Evolutionary conservation across 2,888 invertebrate genomes (phyloP), one percentile per base, ranked within the genome.

Genomic region (Gisinianus flammeolus): DNA sequence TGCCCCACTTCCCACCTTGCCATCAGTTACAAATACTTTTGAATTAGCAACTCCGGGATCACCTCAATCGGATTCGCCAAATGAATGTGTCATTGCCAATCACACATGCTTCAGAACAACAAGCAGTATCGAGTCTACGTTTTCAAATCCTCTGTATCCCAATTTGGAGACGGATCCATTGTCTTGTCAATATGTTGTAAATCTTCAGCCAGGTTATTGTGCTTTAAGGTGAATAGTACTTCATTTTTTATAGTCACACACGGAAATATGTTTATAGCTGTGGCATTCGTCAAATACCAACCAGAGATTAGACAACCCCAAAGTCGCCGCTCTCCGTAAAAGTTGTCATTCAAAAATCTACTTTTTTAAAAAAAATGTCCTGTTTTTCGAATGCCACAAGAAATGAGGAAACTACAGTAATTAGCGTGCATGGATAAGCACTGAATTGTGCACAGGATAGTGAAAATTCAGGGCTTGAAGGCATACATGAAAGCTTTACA

Each of bases 101-200:
- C 12, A 6, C 16, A 28, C 62, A 24, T 64, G 62, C 22, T 44
- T 5, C 8, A 44, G 28, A 22, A 5, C 52, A 1, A 76, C 76
- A 26, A 80, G 82, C 44, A 78, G 69, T 12, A 58, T 54, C 19
- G 35, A 74, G 2, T 81, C 81, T 19, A 33, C 31, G 6, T 84
- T 83, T 44, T 26, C 68, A 24, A 84, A 83, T 73, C 84, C 84
- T 19, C 72, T 76, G 1, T 84, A 83, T 52, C 84, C 84, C 0
- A 80, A 72, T 31, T 30, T 81, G 52, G 83, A 83, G 24, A 79
- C 78, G 5, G 71, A 76, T 12, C 78, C 83, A 16, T 76, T 72
- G 19, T 76, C 81, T 6, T 81, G 81, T 70, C 79, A 83, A 58
- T 81, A 80, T 62, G 72, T 78, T 22, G 81, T 84, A 1, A 35